These are phyloP conservation scores for Aegithalos caudatus DNA, from an alignment of 2,113 vertebrate genomes.

Conservation along the genomic window DNA sequence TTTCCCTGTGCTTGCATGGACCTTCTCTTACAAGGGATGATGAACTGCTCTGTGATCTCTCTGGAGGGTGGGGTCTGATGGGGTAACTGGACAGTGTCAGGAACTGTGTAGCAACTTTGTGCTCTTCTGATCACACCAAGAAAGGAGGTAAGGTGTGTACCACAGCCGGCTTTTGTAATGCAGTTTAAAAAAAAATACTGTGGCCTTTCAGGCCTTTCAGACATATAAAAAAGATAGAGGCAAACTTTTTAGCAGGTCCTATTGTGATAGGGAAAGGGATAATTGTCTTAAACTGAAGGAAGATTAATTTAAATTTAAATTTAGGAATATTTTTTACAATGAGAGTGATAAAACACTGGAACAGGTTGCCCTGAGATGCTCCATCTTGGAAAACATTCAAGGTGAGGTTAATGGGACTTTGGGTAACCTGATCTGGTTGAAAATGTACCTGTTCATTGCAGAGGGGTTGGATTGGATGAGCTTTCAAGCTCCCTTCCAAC, in stretches of 20 bases:
- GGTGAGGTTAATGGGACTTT: not conserved
- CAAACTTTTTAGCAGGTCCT: not conserved
- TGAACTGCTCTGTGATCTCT: not conserved
- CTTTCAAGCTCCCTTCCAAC: not conserved
- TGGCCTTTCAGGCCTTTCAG: not conserved
- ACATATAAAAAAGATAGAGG: too few species aligned
- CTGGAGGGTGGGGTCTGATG: not conserved
- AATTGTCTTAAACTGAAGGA: not conserved
- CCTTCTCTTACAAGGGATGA: not conserved
- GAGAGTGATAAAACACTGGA: not conserved
- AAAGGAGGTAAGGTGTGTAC: not conserved
- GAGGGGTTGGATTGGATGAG: not conserved
- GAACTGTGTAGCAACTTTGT: not conserved
- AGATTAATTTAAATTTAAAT: not conserved
- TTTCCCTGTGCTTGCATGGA: not conserved
- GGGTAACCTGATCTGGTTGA: not conserved
- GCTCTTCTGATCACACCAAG: not conserved
- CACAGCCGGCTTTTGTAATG: not conserved
- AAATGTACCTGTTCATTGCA: not conserved
- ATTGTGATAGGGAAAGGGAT: not conserved
- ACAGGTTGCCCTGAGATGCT: not conserved
- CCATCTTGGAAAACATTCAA: not conserved
- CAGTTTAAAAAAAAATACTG: not conserved
- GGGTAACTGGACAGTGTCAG: not conserved
- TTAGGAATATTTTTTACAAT: not conserved